These are phyloP conservation scores for Eupeodes latifasciatus DNA, from an alignment of 2,888 invertebrate species.

Conservation along the genomic window DNA sequence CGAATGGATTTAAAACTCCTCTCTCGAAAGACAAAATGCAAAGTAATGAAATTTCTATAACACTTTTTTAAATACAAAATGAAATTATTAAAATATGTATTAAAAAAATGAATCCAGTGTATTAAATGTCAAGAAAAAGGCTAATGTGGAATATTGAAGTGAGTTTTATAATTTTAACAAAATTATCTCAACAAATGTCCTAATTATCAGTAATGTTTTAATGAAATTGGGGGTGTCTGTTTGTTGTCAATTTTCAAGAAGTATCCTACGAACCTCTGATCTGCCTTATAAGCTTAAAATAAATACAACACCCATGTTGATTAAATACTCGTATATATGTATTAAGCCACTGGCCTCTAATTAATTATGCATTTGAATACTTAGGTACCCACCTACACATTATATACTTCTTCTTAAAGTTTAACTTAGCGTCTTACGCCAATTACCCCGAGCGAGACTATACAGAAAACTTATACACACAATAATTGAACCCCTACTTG, in stretches of 20 bases:
- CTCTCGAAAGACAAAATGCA: too few relatives aligned
- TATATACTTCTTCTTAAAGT: slow-evolving; percentile 2
- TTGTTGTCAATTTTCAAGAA: not conserved
- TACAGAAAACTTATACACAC: slow-evolving; percentile 25
- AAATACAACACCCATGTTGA: slow-evolving; percentile 10
- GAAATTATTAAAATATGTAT: too few relatives aligned
- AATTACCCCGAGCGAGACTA: slow-evolving; percentile 8
- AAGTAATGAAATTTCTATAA: too few relatives aligned
- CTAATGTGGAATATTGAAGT: too few relatives aligned
- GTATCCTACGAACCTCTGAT: not conserved
- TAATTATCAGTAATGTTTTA: not conserved
- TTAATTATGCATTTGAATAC: slow-evolving; percentile 16
- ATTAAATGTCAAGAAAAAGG: too few relatives aligned
- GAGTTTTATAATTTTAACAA: too few relatives aligned
- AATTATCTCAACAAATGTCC: too few relatives aligned
- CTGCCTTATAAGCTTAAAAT: not conserved
- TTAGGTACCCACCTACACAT: too few relatives aligned
- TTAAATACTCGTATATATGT: not conserved
- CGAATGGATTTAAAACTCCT: too few relatives aligned
- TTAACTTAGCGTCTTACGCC: slow-evolving; percentile 6
- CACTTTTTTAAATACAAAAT: too few relatives aligned
- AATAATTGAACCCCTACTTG: slow-evolving; percentile 2
- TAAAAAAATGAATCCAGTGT: too few relatives aligned
- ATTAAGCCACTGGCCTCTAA: slow-evolving; percentile 20
- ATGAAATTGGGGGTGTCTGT: not conserved